These are phyloP conservation scores for Macquaria ambigua DNA, from an alignment of 2,113 vertebrate genomes.

Conservation along the genomic window DNA sequence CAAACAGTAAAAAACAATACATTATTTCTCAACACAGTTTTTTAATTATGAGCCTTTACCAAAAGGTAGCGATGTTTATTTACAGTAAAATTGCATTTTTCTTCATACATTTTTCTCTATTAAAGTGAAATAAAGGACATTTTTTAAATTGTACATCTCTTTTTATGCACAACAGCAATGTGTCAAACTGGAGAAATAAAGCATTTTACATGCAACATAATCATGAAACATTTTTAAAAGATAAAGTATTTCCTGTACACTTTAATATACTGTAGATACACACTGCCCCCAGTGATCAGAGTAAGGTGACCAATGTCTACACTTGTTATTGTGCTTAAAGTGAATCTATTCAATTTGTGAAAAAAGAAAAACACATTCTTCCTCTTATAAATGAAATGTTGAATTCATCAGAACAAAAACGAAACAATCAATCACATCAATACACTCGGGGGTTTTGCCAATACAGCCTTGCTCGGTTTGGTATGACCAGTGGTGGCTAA, in stretches of 20 bases:
- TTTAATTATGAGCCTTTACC: neutral
- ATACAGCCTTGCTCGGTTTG: neutral
- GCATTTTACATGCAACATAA: neutral
- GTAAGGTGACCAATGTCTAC: neutral
- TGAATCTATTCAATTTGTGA: neutral
- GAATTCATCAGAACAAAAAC: too few relatives aligned
- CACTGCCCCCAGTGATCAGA: too few relatives aligned
- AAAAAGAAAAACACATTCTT: neutral
- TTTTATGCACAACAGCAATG: neutral
- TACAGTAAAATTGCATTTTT: neutral
- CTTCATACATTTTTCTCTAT: neutral
- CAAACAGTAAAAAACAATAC: neutral
- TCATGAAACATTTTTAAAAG: neutral
- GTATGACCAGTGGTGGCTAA: neutral
- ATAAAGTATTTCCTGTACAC: neutral
- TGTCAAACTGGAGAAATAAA: neutral
- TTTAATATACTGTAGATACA: neutral
- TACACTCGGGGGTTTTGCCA: neutral
- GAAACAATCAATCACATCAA: neutral
- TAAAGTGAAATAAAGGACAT: neutral
- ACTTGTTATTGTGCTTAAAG: neutral
- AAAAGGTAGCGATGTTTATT: neutral
- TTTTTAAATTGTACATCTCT: neutral
- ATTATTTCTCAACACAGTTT: neutral
- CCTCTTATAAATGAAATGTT: too few relatives aligned